These are phyloP conservation scores for Aphodius sticticus DNA, from an alignment of 2,888 invertebrate species.

Conservation along the genomic window DNA sequence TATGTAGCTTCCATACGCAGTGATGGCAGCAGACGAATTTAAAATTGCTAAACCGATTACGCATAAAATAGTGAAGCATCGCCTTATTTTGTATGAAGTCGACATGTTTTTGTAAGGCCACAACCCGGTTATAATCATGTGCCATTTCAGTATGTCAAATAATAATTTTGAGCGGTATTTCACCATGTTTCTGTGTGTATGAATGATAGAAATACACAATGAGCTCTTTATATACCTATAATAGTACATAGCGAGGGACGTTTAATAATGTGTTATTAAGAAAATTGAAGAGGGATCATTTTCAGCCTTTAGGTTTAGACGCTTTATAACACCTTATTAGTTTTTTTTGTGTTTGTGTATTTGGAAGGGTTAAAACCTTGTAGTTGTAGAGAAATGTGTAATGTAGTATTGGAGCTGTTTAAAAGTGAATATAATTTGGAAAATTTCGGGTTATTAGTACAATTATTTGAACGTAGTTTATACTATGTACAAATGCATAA, in stretches of 20 bases:
- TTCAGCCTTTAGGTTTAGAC: background rate
- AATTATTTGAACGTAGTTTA: background rate
- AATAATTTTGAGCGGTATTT: background rate
- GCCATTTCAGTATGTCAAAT: background rate
- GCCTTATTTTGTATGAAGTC: background rate
- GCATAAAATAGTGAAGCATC: background rate
- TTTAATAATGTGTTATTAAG: background rate
- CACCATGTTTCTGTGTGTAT: background rate
- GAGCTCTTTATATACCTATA: background rate
- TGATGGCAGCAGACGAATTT: background rate
- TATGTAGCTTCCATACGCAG: background rate
- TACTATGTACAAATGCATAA: no score
- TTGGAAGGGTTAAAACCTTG: background rate
- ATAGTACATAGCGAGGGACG: background rate
- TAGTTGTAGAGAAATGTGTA: background rate
- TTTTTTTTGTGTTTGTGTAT: background rate
- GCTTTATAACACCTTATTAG: background rate
- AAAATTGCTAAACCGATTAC: background rate
- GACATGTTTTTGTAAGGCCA: background rate
- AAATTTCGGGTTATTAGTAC: background rate
- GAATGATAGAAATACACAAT: background rate
- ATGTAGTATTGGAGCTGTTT: background rate
- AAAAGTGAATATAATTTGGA: background rate
- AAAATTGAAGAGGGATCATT: background rate
- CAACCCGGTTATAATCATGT: background rate